These are phyloP conservation scores for Clarias laeviceps DNA, from an alignment of 2,797 vertebrate species.

Conservation along the genomic window DNA sequence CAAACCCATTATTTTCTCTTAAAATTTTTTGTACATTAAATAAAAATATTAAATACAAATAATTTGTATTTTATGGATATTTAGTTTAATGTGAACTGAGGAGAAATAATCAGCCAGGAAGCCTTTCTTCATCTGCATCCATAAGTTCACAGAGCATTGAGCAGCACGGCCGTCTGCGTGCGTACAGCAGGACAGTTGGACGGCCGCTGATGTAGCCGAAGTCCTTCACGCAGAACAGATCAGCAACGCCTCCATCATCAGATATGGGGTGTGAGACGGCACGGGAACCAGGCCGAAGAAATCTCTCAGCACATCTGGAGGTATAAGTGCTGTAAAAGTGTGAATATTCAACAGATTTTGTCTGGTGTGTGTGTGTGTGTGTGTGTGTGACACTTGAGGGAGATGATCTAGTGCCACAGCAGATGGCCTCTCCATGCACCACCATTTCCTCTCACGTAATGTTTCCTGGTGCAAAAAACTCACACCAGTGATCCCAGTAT, in stretches of 20 bases:
- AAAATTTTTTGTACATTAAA: neutral
- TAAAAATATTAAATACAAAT: neutral
- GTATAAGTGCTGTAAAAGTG: slow-evolving; percentile 55
- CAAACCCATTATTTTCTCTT: neutral
- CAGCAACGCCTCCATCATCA: slow-evolving; percentile 20
- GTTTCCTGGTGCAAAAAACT: slow-evolving; percentile 53
- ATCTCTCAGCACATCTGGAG: slow-evolving; percentile 67
- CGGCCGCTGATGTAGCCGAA: slow-evolving; percentile 11
- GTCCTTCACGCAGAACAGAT: slow-evolving; percentile 12
- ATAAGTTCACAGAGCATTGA: neutral
- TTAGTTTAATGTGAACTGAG: neutral
- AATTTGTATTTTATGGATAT: too few species aligned
- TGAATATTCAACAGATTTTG: slow-evolving; percentile 48
- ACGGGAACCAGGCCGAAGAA: slow-evolving; percentile 3
- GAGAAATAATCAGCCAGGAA: neutral
- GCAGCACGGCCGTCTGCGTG: neutral
- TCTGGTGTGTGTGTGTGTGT: slow-evolving; percentile 36
- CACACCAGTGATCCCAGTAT: neutral
- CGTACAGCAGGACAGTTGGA: slow-evolving; percentile 1
- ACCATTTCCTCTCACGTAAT: slow-evolving; percentile 73
- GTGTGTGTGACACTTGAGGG: slow-evolving; percentile 46
- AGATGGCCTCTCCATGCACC: slow-evolving; percentile 75
- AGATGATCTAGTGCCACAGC: slow-evolving; percentile 68
- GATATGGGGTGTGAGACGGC: slow-evolving; percentile 15
- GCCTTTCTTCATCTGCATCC: neutral